Evolutionary conservation across 2,888 invertebrate species (phyloP), one percentile per base, ranked within the genome.

Genomic region (Dendrolimus houi): DNA sequence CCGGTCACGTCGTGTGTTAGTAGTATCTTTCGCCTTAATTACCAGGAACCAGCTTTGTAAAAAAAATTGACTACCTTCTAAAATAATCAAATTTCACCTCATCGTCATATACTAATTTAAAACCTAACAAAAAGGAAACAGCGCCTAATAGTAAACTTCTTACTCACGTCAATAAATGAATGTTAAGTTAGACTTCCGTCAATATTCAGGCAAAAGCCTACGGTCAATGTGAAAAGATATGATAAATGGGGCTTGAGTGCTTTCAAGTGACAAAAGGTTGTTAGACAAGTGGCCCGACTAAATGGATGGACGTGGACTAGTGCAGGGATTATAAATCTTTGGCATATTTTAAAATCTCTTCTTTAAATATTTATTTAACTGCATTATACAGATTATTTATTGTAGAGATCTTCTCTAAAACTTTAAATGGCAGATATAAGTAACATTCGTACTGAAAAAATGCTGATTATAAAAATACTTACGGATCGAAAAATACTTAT

Each of bases 231-330:
- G 47, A 47, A 47, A 47, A 47, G 47, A 47, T 47, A 47, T 47
- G 47, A 47, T 8, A 56, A 59, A 59, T 59, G 54, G 52, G 29
- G 8, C 9, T 55, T 54, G 57, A 52, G 29, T 56, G 8, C 54
- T 56, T 54, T 42, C 41, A 56, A 53, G 61, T 62, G 64, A 66
- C 62, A 65, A 64, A 64, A 65, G 62, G 58, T 60, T 58, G 58
- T 59, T 65, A 64, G 61, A 62, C 56, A 60, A 65, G 64, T 61
- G 60, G 65, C 41, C 9, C 9, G 55, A 17, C 53, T 61, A 60
- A 63, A 64, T 62, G 61, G 60, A 57, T 58, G 57, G 40, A 56
- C 47, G 29, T 29, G 47, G 47, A 47, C 9, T 12, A 47, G 1
- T 47, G 9, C 47, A 47, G 47, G 6, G 12, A 12, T 47, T 47